Evolutionary conservation across 2,113 vertebrate species (phyloP).

Genomic region (Sciurus niger): DNA sequence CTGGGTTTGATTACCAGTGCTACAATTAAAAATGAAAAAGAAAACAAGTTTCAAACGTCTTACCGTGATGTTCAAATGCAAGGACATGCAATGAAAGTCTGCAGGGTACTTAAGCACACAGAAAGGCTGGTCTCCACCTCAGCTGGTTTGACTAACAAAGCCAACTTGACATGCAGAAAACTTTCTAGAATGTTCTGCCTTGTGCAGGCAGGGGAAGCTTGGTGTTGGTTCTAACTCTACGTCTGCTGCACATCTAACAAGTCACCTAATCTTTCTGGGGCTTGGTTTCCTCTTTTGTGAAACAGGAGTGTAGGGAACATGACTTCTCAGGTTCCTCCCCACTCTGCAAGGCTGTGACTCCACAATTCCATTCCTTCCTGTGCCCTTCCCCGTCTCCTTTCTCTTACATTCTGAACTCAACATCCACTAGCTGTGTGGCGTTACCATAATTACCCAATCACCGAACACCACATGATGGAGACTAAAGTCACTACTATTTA

Average conservation of each 20-base stretch:
- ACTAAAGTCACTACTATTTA: conserved; percentile 64
- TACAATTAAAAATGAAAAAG: not conserved
- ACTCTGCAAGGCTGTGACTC: not conserved
- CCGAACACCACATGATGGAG: conserved; percentile 45
- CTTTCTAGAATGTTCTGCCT: conserved; percentile 48
- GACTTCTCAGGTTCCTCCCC: not conserved
- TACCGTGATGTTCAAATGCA: not conserved
- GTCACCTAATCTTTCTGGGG: not conserved
- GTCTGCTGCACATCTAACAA: not conserved
- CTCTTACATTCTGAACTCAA: not conserved
- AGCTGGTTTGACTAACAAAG: not conserved
- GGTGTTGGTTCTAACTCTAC: not conserved
- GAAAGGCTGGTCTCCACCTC: not conserved
- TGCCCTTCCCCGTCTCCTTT: not conserved
- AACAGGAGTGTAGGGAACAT: no score
- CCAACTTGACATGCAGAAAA: not conserved
- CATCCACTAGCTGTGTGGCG: conserved; percentile 28
- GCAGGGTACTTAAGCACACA: not conserved
- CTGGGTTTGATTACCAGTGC: not conserved
- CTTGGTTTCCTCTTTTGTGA: not conserved
- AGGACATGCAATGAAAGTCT: not conserved
- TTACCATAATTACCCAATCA: conserved; percentile 72
- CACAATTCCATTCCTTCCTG: not conserved
- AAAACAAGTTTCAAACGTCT: not conserved
- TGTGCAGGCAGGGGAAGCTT: not conserved